phyloP scores from a whole-genome alignment of 2,797 vertebrate species.

The Caiman crocodilus region DNA sequence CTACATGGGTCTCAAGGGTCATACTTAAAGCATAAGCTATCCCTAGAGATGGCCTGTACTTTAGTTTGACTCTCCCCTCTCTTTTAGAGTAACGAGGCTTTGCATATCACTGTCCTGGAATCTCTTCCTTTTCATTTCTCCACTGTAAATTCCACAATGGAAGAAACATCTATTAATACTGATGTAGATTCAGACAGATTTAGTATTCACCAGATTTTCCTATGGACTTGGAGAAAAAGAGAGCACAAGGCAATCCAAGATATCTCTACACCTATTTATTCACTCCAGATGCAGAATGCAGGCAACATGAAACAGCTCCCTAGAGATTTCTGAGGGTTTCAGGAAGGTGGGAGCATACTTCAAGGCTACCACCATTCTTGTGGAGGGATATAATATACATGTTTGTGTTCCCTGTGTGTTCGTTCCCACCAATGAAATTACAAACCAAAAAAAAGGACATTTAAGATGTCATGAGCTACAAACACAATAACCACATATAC shows the following conservation, averaged over 20 bases:
- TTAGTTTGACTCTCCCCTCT: background rate
- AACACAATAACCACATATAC: background rate
- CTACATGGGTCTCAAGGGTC: background rate
- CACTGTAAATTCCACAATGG: background rate
- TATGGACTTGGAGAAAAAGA: background rate
- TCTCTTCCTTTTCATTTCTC: background rate
- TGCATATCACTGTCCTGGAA: background rate
- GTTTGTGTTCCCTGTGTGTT: background rate
- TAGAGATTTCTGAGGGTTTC: background rate
- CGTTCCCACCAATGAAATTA: background rate
- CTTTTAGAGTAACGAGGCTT: rapidly evolving
- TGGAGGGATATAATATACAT: background rate
- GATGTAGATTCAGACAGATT: background rate
- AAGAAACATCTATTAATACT: background rate
- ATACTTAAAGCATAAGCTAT: background rate
- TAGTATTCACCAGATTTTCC: background rate
- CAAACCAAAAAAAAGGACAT: background rate
- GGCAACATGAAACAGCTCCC: background rate
- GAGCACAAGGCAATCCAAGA: background rate
- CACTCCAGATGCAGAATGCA: rapidly evolving
- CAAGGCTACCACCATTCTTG: background rate
- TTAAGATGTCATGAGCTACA: background rate
- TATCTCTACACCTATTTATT: background rate
- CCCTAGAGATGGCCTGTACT: background rate
- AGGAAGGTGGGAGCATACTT: background rate